Percentiles rank a stretch among this genome's conserved stretches.
Conservation (phyloP, 2,113 vertebrate species). For the Suricata suricatta region DNA sequence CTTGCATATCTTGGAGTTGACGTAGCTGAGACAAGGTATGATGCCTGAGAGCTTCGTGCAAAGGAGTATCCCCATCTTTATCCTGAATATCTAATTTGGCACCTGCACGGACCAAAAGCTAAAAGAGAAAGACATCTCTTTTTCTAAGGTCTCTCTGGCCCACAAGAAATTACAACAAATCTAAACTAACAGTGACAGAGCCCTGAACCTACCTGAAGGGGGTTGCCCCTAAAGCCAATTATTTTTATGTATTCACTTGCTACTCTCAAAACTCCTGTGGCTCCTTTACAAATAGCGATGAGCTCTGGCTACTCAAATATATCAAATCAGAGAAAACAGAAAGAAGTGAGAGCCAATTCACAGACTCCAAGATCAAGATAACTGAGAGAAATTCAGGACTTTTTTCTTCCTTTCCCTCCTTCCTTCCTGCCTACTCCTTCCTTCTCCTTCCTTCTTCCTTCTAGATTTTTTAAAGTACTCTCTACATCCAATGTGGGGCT, state of each 20-base stretch:
- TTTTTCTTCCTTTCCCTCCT: not conserved
- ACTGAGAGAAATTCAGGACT: not conserved
- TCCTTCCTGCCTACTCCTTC: too few species aligned
- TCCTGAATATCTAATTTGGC: constrained; percentile 99
- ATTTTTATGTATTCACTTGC: not conserved
- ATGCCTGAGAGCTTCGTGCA: constrained; percentile 98
- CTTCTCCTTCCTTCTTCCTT: too few species aligned
- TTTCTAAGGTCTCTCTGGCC: not conserved
- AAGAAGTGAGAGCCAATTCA: constrained; percentile 10
- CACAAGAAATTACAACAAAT: not conserved
- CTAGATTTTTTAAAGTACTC: not conserved
- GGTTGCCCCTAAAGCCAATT: not conserved
- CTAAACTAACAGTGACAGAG: not conserved
- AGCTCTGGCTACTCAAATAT: not conserved
- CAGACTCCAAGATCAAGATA: not conserved
- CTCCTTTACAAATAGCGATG: not conserved
- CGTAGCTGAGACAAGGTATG: constrained; percentile 98
- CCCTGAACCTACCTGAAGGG: not conserved
- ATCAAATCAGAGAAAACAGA: not conserved
- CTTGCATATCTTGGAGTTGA: constrained; percentile 99
- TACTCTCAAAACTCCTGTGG: not conserved
- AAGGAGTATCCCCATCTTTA: constrained; percentile 98
- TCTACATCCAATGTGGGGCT: not conserved
- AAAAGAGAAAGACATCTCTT: constrained; percentile 41
- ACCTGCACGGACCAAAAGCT: constrained; percentile 98